These are phyloP conservation scores for Hemibagrus guttatus DNA, from an alignment of 2,797 vertebrate genomes.

Conservation along the genomic window DNA sequence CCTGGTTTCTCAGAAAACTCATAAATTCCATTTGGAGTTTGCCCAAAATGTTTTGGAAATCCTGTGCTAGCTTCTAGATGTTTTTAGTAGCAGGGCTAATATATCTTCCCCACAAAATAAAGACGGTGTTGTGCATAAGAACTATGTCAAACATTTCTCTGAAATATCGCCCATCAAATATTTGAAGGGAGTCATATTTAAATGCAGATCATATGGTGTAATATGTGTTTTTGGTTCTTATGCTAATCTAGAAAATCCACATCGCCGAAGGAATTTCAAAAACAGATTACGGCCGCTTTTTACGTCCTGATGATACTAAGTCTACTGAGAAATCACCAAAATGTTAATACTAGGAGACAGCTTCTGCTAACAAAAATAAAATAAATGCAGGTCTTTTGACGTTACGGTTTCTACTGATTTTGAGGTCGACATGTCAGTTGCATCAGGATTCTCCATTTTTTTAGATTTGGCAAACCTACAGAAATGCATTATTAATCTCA, in stretches of 20 bases:
- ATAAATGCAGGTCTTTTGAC: slow-evolving; percentile 63
- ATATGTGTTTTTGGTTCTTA: slow-evolving; percentile 6
- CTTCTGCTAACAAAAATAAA: slow-evolving; percentile 60
- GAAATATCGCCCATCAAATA: background rate
- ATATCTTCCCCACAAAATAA: background rate
- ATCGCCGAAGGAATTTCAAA: slow-evolving; percentile 38
- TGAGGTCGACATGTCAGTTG: slow-evolving; percentile 68
- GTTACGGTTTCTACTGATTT: slow-evolving; percentile 64
- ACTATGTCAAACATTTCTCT: background rate
- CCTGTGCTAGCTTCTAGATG: background rate
- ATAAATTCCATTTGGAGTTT: background rate
- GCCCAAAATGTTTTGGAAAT: background rate
- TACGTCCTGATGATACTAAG: slow-evolving; percentile 61
- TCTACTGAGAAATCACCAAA: slow-evolving; percentile 55
- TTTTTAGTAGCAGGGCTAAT: background rate
- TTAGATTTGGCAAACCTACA: slow-evolving; percentile 42
- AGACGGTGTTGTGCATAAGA: background rate
- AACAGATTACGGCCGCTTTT: slow-evolving; percentile 63
- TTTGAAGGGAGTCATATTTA: background rate
- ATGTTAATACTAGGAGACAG: slow-evolving; percentile 66
- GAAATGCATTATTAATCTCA: slow-evolving; percentile 73
- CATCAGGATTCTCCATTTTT: slow-evolving; percentile 54
- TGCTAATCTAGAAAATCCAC: slow-evolving; percentile 39
- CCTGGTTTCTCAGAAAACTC: background rate
- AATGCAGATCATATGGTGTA: background rate